phyloP scores from a whole-genome alignment of 2,888 invertebrate species.

The Seira ritae region DNA sequence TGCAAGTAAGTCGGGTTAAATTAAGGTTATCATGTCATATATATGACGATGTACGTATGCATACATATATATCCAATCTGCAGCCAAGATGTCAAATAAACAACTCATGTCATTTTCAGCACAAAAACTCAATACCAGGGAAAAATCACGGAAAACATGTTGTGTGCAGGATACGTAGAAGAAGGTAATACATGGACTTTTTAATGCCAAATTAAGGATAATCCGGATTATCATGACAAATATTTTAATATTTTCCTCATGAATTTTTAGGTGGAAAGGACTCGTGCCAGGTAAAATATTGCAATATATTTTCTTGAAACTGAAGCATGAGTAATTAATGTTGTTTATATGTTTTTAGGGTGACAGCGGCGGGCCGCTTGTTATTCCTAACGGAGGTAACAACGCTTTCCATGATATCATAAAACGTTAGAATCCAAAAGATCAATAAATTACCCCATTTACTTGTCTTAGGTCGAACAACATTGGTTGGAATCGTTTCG shows the following conservation, averaged over 20 bases:
- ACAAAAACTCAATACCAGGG: too few species aligned
- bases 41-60: too few species aligned
- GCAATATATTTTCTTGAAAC: neutral
- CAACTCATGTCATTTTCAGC: too few species aligned
- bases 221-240: too few species aligned
- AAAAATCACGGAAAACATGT: slow-evolving; percentile 64
- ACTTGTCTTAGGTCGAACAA: slow-evolving; percentile 67
- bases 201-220: too few species aligned
- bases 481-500: slow-evolving; percentile 68
- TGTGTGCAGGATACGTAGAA: slow-evolving; percentile 58
- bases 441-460: too few species aligned
- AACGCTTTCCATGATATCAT: too few species aligned
- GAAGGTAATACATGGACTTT: slow-evolving; percentile 19
- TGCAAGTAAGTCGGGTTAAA: slow-evolving; percentile 59
- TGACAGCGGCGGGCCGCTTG: slow-evolving; percentile 63
- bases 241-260: neutral
- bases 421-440: too few species aligned
- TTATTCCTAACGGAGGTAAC: slow-evolving; percentile 41
- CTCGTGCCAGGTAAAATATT: slow-evolving; percentile 18
- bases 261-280: slow-evolving; percentile 49
- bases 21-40: too few species aligned
- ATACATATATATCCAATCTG: too few species aligned
- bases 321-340: too few species aligned
- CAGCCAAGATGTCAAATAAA: too few species aligned
- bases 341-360: slow-evolving; percentile 37